phyloP scores from a whole-genome alignment of 2,113 vertebrate species.

The Marcusenius ussheri region DNA sequence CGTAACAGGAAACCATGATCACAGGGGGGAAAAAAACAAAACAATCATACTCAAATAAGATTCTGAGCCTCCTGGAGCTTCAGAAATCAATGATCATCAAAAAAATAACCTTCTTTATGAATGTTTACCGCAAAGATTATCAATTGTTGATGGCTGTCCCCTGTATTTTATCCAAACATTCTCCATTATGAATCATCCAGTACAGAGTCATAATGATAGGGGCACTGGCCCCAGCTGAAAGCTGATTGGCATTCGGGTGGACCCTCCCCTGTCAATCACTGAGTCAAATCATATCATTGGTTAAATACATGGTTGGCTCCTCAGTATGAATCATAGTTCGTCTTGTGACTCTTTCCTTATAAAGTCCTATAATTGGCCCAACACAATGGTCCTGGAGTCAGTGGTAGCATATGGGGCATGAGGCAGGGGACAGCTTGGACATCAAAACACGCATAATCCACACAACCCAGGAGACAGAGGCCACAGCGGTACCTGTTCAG shows the following conservation, averaged over 20 bases:
- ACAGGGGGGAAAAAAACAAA: not conserved
- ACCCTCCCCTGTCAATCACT: not conserved
- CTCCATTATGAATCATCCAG: not conserved
- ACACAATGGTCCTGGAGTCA: not conserved
- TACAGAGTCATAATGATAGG: not conserved
- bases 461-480: not conserved
- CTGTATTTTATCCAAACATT: not conserved
- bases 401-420: not conserved
- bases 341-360: not conserved
- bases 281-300: not conserved
- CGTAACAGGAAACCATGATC: not conserved
- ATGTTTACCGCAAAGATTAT: not conserved
- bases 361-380: not conserved
- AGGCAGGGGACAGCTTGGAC: not conserved
- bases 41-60: not conserved
- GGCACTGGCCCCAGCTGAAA: not conserved
- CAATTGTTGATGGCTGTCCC: not conserved
- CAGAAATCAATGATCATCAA: not conserved
- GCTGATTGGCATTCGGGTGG: not conserved
- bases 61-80: not conserved
- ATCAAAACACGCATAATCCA: not conserved
- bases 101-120: not conserved
- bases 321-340: not conserved
- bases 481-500: not conserved
- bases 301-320: not conserved